These are phyloP conservation scores for Salmo trutta DNA, from an alignment of 2,797 vertebrate species.

Conservation along the genomic window DNA sequence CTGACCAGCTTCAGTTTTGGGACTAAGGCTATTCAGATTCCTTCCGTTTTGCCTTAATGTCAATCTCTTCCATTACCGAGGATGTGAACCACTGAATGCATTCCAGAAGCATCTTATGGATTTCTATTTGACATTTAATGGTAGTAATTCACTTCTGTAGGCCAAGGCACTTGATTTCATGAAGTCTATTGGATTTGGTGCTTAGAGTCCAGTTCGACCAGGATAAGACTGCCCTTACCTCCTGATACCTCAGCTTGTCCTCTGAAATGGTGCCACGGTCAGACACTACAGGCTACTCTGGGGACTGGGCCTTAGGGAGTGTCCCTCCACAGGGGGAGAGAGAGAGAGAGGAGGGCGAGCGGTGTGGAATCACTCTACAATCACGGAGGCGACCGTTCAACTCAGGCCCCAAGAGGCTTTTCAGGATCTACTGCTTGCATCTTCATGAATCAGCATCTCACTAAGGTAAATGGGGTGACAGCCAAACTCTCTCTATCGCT, in stretches of 20 bases:
- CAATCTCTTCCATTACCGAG: background rate
- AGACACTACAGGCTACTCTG: background rate
- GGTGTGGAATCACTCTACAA: slow-evolving; percentile 47
- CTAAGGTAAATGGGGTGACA: slow-evolving; percentile 55
- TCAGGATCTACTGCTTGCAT: slow-evolving; percentile 62
- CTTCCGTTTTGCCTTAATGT: background rate
- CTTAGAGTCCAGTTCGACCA: slow-evolving; percentile 18
- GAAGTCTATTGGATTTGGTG: background rate
- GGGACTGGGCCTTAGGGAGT: background rate
- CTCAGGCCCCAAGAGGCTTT: slow-evolving; percentile 56
- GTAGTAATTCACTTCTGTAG: background rate
- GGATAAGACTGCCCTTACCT: slow-evolving; percentile 27
- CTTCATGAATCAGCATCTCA: slow-evolving; percentile 67
- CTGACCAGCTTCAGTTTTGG: background rate
- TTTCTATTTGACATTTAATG: background rate
- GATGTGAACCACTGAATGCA: background rate
- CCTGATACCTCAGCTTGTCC: slow-evolving; percentile 1
- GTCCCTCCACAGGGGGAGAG: background rate
- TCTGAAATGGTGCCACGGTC: slow-evolving; percentile 1
- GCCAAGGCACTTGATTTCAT: background rate
- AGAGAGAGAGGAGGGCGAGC: background rate
- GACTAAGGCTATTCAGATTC: background rate
- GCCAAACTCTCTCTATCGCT: slow-evolving; percentile 46
- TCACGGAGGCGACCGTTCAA: slow-evolving; percentile 57
- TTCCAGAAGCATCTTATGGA: background rate